Base-by-base conservation (phyloP, 2,888 invertebrate species). In the Cistogaster globosa region DNA sequence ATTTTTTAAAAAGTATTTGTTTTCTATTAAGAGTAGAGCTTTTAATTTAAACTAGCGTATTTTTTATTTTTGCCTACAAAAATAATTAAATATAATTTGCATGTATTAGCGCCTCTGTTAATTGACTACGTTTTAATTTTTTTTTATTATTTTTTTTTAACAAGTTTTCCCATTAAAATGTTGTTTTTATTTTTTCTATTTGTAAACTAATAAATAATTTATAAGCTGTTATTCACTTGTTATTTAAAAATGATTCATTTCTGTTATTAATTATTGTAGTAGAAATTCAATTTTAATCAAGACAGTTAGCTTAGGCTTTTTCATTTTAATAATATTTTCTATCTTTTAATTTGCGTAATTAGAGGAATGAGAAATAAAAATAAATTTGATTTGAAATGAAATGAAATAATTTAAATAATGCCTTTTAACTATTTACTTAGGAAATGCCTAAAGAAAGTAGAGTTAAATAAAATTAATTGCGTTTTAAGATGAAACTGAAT, bases 1-100 rank as follows among this genome's bases (percentile, higher is more conserved):
- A 74, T n/a, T n/a, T 79, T 69, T 38, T 32, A 7, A 12, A 26
- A 0, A 75, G 45, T 55, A 69, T 55, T 74, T 60, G 11, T 62
- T 22, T 16, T 78, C 42, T 14, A 36, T 55, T 60, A 12, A 65
- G 45, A 57, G 6, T 26, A 36, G 14, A 67, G 1, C 11, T 48
- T 62, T 45, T 63, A 18, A 42, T 26, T 75, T 65, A 63, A 18
- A 32, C 32, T 20, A 32, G 22, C 7, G 45, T 58, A 16, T n/a
- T 48, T 63, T 48, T 69, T 18, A 48, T 22, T 62, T 32, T 36
- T 62, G 69, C 69, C 69, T 75, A 57, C 38, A 51, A 65, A 32
- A 58, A 63, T 89, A 88, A 89, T 89, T 89, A 86, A 88, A 87
- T 86, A 85, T 87, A 89, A 89, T 89, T 89, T 88, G 88, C 89